Percentiles rank a stretch among this genome's conserved stretches.
Conservation (phyloP, 2,113 vertebrate genomes). For the Bufo bufo region DNA sequence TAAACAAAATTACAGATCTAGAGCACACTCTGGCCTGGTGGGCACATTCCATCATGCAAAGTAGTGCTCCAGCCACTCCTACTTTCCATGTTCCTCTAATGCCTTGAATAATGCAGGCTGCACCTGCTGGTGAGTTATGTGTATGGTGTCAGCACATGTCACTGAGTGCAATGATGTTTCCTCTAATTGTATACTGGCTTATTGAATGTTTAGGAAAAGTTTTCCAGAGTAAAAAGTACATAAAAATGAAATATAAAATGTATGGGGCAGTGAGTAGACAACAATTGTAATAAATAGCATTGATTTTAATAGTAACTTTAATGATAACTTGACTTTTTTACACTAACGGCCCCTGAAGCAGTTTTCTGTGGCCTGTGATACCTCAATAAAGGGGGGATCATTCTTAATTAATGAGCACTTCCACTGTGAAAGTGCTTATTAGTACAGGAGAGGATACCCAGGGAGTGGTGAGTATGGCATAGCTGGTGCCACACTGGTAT, state of each 20-base stretch:
- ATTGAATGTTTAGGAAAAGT: neutral
- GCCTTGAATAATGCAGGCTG: conserved; percentile 30
- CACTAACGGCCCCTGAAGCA: too few species aligned
- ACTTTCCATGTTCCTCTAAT: neutral
- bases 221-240: neutral
- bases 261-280: neutral
- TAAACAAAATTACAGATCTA: conserved; percentile 51
- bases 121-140: conserved; percentile 44
- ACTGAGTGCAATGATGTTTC: conserved; percentile 38
- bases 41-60: conserved; percentile 35
- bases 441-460: too few species aligned
- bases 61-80: neutral
- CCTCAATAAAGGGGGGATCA: too few species aligned
- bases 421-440: too few species aligned
- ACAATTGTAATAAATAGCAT: neutral
- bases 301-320: neutral
- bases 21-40: conserved; percentile 20
- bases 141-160: conserved; percentile 39
- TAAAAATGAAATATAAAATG: neutral
- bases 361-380: too few species aligned
- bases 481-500: too few species aligned
- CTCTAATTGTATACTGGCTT: conserved; percentile 24
- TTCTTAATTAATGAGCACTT: too few species aligned
- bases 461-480: too few species aligned
- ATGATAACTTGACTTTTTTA: too few species aligned